Base-by-base conservation (phyloP, 2,888 invertebrate species). In the Eurois occulta region DNA sequence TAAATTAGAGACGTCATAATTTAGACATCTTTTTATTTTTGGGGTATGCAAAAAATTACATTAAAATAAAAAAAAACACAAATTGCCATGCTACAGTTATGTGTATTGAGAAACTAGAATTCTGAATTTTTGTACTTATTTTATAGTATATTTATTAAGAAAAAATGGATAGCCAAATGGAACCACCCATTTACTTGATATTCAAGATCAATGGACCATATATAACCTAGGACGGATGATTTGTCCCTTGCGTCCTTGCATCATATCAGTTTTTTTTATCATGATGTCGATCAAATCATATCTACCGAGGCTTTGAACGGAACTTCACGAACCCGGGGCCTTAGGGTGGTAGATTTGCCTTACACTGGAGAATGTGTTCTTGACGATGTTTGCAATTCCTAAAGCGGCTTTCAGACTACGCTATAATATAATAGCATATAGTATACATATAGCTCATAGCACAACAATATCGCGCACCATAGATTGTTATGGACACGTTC, bases 1-100 rank as follows among this genome's bases (percentile, higher is more conserved):
- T 24, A 11, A 43, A 52, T 52, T 55, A 28, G 8, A n/a, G 24
- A 46, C 38, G 41, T n/a, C 48, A 41, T 32, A 28, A 32, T 41
- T 24, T 43, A 21, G 16, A 73, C 24, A 64, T 16, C 38, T 64
- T 16, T 35, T 75, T 38, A 52, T 52, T n/a, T 46, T 2, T 38
- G 48, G n/a, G 7, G 5, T 41, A n/a, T n/a, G 10, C 35, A 21
- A 46, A 21, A 71, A 32, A 18, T 11, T 0, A 18, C 21, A 35
- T 62, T 24, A 46, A 62, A 24, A 65, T 55, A 69, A 67, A 65
- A 65, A 68, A 67, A 66, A 66, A 66, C 43, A 28, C 16, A 24
- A 24, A 13, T 68, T 68, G 28, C 28, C 32, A 21, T 24, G 24
- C 24, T 38, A 38, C n/a, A 65, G 11, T 35, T 62, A 62, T 2